Evolutionary conservation across 2,888 invertebrate genomes (phyloP), one percentile per base, ranked within the genome.

Genomic region (Xanthostigma xanthostigma): DNA sequence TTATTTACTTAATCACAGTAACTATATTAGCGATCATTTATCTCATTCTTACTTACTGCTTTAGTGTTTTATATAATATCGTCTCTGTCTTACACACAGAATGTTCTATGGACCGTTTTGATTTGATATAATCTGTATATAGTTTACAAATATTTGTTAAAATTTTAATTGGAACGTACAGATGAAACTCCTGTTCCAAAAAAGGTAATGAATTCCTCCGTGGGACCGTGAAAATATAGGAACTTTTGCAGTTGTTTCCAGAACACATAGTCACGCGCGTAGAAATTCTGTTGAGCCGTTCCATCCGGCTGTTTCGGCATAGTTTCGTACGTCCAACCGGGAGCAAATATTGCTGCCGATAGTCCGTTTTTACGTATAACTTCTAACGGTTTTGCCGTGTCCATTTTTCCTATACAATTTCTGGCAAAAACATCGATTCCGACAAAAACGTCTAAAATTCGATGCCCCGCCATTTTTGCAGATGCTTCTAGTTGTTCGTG

Each of bases 391-490:
- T 27, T 27, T 3, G 27, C 27, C 6, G 27, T 27, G 6, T 27
- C 27, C 36, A 46, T 49, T n/a, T 86, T 89, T 11, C 87, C 90
- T 54, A 75, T 76, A 63, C 87, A 89, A 56, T 89, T 88, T 52
- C 97, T 73, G 0, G 95, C 97, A 76, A 94, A 97, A 3, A 96
- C 84, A 67, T 97, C 97, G 41, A 96, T 69, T 2, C 97, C 97
- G 49, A 93, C 83, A 66, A 78, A 97, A 9, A 95, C 78, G 62
- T 94, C 88, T 33, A 67, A 65, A 34, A 68, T 60, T n/a, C 86
- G 68, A 44, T 62, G 58, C 41, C 72, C 70, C 0, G 73, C 76
- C 46, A 68, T 70, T 13, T 62, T 52, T 1, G 65, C 62, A 12
- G 81, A 78, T 3, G 63, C 64, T 40, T 62, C 55, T 48, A 96